Evolutionary conservation across 2,797 vertebrate genomes (phyloP).

Genomic region (Simalia tracyae): DNA sequence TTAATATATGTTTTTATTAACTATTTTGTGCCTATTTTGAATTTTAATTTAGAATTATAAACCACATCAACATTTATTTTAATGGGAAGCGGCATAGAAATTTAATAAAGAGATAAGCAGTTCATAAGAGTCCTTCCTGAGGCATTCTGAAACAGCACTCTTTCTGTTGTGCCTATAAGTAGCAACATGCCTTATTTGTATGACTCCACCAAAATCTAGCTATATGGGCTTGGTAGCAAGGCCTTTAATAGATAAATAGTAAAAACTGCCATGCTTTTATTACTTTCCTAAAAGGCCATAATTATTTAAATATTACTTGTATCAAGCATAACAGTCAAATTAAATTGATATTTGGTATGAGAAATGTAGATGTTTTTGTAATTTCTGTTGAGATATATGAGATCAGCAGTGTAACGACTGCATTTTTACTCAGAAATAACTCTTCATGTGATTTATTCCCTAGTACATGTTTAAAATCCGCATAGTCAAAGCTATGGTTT

Average conservation of each 20-base stretch:
- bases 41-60: neutral
- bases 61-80: neutral
- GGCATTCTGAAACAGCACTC: neutral
- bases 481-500: no score
- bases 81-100: neutral
- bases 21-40: neutral
- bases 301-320: neutral
- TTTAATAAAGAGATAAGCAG: neutral
- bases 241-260: neutral
- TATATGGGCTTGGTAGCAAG: neutral
- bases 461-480: neutral
- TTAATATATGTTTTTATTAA: neutral
- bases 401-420: neutral
- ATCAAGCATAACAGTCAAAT: neutral
- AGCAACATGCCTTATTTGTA: neutral
- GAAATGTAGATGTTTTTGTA: neutral
- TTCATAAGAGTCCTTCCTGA: neutral
- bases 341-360: neutral
- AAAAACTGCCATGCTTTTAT: neutral
- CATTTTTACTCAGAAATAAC: neutral
- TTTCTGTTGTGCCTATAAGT: neutral
- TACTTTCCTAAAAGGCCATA: neutral
- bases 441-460: neutral
- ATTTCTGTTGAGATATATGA: neutral
- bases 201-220: neutral